Conservation (phyloP, 2,888 invertebrate species). For the Xestia xanthographa region DNA sequence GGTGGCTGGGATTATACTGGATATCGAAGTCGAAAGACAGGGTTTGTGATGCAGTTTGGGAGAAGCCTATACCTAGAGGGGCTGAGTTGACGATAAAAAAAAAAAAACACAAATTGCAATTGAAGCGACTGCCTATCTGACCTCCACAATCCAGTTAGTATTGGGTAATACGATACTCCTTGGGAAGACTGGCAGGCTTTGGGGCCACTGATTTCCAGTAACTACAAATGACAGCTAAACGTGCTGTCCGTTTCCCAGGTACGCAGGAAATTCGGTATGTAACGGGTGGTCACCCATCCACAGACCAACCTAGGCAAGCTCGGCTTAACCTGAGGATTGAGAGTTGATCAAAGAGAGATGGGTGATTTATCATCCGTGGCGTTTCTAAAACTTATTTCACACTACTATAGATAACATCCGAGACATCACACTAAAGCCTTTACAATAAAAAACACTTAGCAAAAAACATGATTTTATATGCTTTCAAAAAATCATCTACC, state of each 20-base stretch:
- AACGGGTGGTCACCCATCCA: too few species aligned
- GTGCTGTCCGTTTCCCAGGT: too few species aligned
- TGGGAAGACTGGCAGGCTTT: too few species aligned
- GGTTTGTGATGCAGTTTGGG: not conserved
- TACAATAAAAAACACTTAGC: not conserved
- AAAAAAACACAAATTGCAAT: too few species aligned
- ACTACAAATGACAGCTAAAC: too few species aligned
- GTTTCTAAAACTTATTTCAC: not conserved
- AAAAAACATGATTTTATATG: slow-evolving; percentile 7
- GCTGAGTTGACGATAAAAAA: not conserved
- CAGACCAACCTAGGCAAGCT: too few species aligned
- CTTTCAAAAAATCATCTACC: slow-evolving; percentile 44
- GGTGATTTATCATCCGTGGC: not conserved
- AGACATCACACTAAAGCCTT: not conserved
- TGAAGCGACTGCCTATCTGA: too few species aligned
- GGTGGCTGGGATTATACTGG: not conserved
- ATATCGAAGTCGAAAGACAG: not conserved
- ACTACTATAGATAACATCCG: not conserved
- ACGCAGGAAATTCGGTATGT: too few species aligned
- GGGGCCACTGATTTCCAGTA: too few species aligned
- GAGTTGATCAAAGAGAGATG: not conserved
- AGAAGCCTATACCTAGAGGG: not conserved
- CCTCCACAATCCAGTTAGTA: too few species aligned
- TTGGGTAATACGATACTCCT: too few species aligned
- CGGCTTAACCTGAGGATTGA: too few species aligned